Conservation (phyloP, 2,797 vertebrate species). For the Periophthalmus magnuspinnatus region DNA sequence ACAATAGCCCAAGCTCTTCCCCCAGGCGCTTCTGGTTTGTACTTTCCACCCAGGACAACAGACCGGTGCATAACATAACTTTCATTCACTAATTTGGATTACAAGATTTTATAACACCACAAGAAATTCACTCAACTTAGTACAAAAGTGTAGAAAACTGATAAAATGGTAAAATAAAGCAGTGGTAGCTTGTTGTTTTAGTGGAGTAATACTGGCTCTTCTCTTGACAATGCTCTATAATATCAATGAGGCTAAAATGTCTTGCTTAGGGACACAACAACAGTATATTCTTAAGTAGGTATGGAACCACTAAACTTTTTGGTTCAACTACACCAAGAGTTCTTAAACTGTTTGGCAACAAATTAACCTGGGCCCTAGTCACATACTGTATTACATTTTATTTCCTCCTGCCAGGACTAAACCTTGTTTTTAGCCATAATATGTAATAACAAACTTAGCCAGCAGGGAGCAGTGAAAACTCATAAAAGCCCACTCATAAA, state of each 20-base stretch:
- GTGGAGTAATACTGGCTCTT: too few species aligned
- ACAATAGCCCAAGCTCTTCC: slow-evolving; percentile 59
- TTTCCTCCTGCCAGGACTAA: not conserved
- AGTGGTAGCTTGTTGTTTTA: not conserved
- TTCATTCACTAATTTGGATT: slow-evolving; percentile 14
- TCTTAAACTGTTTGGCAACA: too few species aligned
- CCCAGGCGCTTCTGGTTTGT: slow-evolving; percentile 52
- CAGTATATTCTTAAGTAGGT: too few species aligned
- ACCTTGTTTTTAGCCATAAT: not conserved
- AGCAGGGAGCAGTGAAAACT: not conserved
- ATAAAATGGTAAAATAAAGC: not conserved
- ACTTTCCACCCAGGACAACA: slow-evolving; percentile 38
- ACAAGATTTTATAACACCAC: not conserved
- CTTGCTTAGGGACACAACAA: too few species aligned
- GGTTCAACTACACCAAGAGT: too few species aligned
- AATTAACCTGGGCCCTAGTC: too few species aligned
- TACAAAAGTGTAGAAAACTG: not conserved
- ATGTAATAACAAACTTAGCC: not conserved
- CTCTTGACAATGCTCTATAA: too few species aligned
- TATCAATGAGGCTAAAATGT: too few species aligned
- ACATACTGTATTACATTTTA: too few species aligned
- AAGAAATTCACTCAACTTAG: not conserved
- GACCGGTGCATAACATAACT: slow-evolving; percentile 17
- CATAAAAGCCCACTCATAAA: not conserved
- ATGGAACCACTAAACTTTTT: too few species aligned